phyloP scores from a whole-genome alignment of 2,797 vertebrate species.

The Percopsis omiscomaycus region DNA sequence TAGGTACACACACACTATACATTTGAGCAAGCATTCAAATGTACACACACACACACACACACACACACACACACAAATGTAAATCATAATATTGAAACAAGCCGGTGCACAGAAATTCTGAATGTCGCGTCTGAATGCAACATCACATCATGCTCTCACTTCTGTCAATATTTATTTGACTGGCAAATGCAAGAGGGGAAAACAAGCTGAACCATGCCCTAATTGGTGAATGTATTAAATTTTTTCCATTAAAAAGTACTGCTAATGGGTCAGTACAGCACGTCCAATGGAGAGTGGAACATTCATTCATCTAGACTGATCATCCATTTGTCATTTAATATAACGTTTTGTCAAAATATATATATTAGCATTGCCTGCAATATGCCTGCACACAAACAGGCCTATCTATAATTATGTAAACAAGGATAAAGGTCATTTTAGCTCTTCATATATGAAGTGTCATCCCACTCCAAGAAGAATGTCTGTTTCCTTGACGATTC shows the following conservation, averaged over 20 bases:
- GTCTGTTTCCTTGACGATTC: constrained; percentile 88
- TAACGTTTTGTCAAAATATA: too few relatives aligned
- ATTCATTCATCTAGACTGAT: neutral
- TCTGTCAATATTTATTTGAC: constrained; percentile 19
- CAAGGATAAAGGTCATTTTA: constrained; percentile 11
- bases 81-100: neutral
- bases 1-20: neutral
- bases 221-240: neutral
- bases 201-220: constrained; percentile 18
- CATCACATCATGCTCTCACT: constrained; percentile 8
- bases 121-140: neutral
- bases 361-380: too few relatives aligned
- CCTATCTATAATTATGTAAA: neutral
- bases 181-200: constrained; percentile 2
- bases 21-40: neutral
- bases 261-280: constrained; percentile 2
- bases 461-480: constrained; percentile 83
- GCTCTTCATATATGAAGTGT: constrained; percentile 45
- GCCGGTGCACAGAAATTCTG: neutral
- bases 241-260: neutral
- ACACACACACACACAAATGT: neutral
- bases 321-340: too few relatives aligned
- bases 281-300: constrained; percentile 11
- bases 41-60: neutral
- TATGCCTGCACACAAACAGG: too few relatives aligned